phyloP scores from a whole-genome alignment of 2,113 vertebrate species.

The Scolopax mira region DNA sequence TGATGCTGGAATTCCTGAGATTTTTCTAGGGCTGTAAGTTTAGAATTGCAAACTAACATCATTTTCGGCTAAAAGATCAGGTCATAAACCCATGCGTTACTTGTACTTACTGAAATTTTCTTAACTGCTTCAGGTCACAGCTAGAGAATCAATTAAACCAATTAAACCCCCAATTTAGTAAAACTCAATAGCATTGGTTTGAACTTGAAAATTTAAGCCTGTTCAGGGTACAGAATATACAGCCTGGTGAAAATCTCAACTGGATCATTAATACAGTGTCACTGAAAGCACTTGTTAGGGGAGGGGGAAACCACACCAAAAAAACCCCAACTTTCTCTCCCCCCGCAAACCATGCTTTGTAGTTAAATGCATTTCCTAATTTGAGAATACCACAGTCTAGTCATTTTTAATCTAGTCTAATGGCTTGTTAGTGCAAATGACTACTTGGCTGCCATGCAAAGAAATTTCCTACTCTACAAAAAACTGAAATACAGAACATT shows the following conservation, averaged over 20 bases:
- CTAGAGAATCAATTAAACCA: background rate
- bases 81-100: background rate
- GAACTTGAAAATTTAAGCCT: background rate
- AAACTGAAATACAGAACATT: background rate
- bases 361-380: conserved; percentile 4
- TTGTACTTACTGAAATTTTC: background rate
- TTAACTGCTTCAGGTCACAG: background rate
- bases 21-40: conserved; percentile 66
- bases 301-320: background rate
- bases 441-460: conserved; percentile 45
- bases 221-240: background rate
- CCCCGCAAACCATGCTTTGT: conserved; percentile 17
- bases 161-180: background rate
- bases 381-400: background rate
- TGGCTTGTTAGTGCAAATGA: conserved; percentile 64
- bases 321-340: background rate
- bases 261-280: background rate
- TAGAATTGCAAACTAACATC: conserved; percentile 49
- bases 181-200: background rate
- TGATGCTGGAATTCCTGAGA: conserved; percentile 73
- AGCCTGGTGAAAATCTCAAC: background rate
- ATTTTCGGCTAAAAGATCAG: conserved; percentile 50
- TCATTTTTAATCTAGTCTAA: conserved; percentile 12
- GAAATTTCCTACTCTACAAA: background rate
- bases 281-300: conserved; percentile 38